phyloP scores from a whole-genome alignment of 1,140 invertebrate genomes.

The Heliconius congener region DNA sequence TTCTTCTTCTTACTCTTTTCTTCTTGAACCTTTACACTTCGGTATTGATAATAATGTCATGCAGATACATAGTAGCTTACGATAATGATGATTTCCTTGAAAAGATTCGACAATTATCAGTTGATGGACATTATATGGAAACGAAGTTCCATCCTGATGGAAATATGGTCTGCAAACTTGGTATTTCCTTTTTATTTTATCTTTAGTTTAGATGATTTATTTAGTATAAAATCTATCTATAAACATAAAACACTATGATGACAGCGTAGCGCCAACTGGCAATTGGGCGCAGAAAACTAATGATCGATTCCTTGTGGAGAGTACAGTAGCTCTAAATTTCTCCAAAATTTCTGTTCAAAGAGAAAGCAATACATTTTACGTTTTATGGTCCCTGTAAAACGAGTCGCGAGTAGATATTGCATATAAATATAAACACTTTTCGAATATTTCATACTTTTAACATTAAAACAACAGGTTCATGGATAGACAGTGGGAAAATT shows the following conservation, averaged over 20 bases:
- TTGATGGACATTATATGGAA: conserved; percentile 49
- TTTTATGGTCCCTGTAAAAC: too few relatives aligned
- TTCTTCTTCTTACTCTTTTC: conserved; percentile 68
- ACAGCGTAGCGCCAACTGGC: too few relatives aligned
- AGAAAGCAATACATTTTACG: too few relatives aligned
- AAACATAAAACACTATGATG: too few relatives aligned
- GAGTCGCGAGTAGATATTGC: not conserved
- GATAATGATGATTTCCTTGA: conserved; percentile 53
- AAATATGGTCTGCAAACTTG: conserved; percentile 65
- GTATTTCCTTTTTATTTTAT: conserved; percentile 29
- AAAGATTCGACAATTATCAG: conserved; percentile 43
- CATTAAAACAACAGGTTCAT: conserved; percentile 50
- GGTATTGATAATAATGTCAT: conserved; percentile 67
- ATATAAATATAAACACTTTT: not conserved
- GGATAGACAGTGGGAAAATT: conserved; percentile 61
- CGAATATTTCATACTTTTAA: not conserved
- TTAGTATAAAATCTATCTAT: too few relatives aligned
- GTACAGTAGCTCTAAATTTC: too few relatives aligned
- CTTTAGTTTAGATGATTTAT: too few relatives aligned
- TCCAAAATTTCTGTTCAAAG: too few relatives aligned
- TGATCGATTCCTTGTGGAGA: too few relatives aligned
- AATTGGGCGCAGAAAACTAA: too few relatives aligned
- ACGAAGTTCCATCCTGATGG: conserved; percentile 53
- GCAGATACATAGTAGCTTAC: conserved; percentile 60
- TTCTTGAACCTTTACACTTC: conserved; percentile 72